Percentiles rank a stretch among this genome's conserved stretches.
Conservation (phyloP, 2,797 vertebrate species). For the Hapalemur alaotrensis region DNA sequence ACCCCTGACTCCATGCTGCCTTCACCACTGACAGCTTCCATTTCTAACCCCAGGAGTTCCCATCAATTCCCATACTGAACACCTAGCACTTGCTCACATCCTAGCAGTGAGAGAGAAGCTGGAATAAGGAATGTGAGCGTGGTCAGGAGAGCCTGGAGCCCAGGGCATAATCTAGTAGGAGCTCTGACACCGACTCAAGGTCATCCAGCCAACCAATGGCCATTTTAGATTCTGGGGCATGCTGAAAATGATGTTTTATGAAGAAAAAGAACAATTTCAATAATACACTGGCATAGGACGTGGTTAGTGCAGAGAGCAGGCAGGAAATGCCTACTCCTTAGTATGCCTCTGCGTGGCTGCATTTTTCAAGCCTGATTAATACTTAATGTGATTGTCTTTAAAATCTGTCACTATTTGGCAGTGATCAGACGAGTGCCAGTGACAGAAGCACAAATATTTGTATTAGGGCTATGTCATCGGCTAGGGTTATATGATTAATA, state of each 20-base stretch:
- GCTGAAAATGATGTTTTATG: not conserved
- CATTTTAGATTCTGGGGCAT: not conserved
- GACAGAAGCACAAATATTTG: conserved; percentile 86
- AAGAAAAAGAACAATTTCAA: conserved; percentile 35
- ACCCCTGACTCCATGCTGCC: not conserved
- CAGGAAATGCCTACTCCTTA: conserved; percentile 75
- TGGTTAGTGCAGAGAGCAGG: conserved; percentile 8
- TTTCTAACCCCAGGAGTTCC: not conserved
- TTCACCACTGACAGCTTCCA: not conserved
- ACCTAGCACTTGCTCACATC: not conserved
- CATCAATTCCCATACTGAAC: not conserved
- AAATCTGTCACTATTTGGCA: conserved; percentile 84
- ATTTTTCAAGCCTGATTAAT: conserved; percentile 85
- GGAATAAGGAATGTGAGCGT: not conserved
- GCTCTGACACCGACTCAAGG: not conserved
- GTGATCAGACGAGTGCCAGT: conserved; percentile 72
- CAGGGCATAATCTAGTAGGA: not conserved
- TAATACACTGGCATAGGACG: not conserved
- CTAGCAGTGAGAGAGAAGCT: not conserved
- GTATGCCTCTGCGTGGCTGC: conserved; percentile 76
- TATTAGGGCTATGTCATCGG: conserved; percentile 73
- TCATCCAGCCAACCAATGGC: not conserved
- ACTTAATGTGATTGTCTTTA: conserved; percentile 85
- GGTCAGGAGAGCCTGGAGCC: not conserved
- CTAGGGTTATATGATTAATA: conserved; percentile 80